phyloP scores from a whole-genome alignment of 2,888 invertebrate genomes.

The Resseliella maxima region DNA sequence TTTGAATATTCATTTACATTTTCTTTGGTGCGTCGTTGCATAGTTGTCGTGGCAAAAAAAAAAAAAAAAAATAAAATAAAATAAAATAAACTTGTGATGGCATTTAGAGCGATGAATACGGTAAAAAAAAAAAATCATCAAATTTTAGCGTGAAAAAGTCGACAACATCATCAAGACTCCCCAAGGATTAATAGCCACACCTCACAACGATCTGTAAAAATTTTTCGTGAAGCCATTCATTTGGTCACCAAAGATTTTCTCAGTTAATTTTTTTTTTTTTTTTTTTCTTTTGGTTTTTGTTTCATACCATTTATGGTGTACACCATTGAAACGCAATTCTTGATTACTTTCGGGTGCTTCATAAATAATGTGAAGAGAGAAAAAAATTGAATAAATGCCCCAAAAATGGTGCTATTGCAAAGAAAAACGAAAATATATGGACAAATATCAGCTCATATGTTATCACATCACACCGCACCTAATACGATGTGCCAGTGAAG shows the following conservation, averaged over 20 bases:
- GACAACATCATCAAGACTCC: conserved; percentile 60
- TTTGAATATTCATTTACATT: conserved; percentile 22
- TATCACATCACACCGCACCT: background rate
- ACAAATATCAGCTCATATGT: conserved; percentile 2
- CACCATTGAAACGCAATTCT: background rate
- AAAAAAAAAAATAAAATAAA: background rate
- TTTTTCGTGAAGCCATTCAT: conserved; percentile 11
- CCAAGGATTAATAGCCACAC: conserved; percentile 60
- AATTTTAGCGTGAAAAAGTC: conserved; percentile 12
- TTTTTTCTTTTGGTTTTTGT: too few relatives aligned
- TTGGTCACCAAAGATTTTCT: conserved; percentile 42
- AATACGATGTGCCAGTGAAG: background rate
- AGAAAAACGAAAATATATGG: background rate
- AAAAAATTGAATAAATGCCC: background rate
- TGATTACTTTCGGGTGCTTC: conserved; percentile 32
- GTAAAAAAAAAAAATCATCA: background rate
- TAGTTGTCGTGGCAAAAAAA: background rate
- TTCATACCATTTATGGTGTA: too few relatives aligned
- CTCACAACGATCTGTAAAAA: conserved; percentile 56
- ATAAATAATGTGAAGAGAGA: background rate
- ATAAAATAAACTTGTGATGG: background rate
- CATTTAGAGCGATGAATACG: background rate
- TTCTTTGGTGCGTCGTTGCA: background rate
- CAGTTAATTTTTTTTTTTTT: background rate
- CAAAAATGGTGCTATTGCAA: background rate